phyloP scores from a whole-genome alignment of 2,113 vertebrate species.

The Poeciliopsis retropinna region DNA sequence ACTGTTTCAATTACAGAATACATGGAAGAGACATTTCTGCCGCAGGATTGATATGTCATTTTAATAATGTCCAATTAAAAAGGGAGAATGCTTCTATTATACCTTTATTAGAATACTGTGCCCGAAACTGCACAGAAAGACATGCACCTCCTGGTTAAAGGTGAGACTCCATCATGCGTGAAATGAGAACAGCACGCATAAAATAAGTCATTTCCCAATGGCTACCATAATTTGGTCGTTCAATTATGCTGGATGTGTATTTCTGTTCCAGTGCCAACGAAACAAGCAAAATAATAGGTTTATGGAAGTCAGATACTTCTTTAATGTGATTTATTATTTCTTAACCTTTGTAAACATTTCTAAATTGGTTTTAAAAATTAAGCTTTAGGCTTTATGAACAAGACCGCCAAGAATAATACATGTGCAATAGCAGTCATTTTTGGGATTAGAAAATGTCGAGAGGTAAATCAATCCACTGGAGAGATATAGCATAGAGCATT shows the following conservation, averaged over 20 bases:
- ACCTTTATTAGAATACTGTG: slow-evolving; percentile 74
- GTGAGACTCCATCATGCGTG: slow-evolving; percentile 77
- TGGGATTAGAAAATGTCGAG: not conserved
- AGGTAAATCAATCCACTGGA: not conserved
- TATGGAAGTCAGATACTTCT: slow-evolving; percentile 18
- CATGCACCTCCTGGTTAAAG: slow-evolving; percentile 73
- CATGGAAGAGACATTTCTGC: slow-evolving; percentile 76
- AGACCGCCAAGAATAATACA: not conserved
- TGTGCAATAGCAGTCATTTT: not conserved
- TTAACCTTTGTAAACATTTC: not conserved
- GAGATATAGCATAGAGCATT: not conserved
- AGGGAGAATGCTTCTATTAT: slow-evolving; percentile 77
- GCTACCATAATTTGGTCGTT: slow-evolving; percentile 69
- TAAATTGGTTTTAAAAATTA: not conserved
- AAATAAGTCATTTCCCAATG: slow-evolving; percentile 77
- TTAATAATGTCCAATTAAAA: slow-evolving; percentile 86
- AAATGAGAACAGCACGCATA: slow-evolving; percentile 81
- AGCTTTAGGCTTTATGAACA: not conserved
- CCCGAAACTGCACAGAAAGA: slow-evolving; percentile 56
- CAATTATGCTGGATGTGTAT: slow-evolving; percentile 58
- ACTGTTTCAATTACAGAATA: slow-evolving; percentile 82
- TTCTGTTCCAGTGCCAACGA: slow-evolving; percentile 45
- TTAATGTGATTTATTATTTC: slow-evolving; percentile 7
- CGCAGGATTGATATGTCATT: slow-evolving; percentile 79
- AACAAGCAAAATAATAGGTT: slow-evolving; percentile 48